Evolutionary conservation across 1,140 invertebrate genomes (phyloP).

Genomic region (Amyelois transitella): DNA sequence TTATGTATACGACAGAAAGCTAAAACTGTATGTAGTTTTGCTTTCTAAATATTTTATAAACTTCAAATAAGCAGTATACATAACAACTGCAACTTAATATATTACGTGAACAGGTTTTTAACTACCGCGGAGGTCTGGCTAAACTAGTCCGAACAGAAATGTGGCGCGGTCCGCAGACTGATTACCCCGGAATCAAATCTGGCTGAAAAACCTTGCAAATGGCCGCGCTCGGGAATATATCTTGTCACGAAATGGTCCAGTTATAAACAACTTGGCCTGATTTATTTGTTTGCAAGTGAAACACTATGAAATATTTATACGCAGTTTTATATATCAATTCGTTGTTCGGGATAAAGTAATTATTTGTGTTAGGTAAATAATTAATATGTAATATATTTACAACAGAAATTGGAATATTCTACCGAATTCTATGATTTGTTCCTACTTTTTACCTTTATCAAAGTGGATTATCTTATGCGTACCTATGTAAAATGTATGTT

Average conservation of each 20-base stretch:
- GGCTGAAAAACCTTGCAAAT: slow-evolving; percentile 19
- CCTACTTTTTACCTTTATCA: too few relatives aligned
- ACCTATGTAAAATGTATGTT: too few relatives aligned
- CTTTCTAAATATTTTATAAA: too few relatives aligned
- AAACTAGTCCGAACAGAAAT: neutral
- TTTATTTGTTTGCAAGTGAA: neutral
- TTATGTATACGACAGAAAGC: too few relatives aligned
- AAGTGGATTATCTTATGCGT: too few relatives aligned
- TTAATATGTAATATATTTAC: too few relatives aligned
- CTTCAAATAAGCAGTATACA: too few relatives aligned
- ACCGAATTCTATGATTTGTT: too few relatives aligned
- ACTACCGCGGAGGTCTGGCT: neutral
- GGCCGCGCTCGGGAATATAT: neutral
- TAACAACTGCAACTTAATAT: neutral
- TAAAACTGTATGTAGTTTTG: too few relatives aligned
- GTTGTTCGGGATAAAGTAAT: neutral
- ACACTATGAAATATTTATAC: neutral
- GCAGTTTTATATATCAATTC: neutral
- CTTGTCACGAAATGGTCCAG: neutral
- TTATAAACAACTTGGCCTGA: neutral
- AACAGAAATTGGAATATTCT: too few relatives aligned
- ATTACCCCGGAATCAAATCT: slow-evolving; percentile 24
- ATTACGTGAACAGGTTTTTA: neutral
- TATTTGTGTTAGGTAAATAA: neutral
- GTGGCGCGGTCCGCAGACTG: slow-evolving; percentile 18